Evolutionary conservation across 1,140 invertebrate genomes (phyloP), one percentile per base, ranked within the genome.

Genomic region (Laodelphax striatellus): DNA sequence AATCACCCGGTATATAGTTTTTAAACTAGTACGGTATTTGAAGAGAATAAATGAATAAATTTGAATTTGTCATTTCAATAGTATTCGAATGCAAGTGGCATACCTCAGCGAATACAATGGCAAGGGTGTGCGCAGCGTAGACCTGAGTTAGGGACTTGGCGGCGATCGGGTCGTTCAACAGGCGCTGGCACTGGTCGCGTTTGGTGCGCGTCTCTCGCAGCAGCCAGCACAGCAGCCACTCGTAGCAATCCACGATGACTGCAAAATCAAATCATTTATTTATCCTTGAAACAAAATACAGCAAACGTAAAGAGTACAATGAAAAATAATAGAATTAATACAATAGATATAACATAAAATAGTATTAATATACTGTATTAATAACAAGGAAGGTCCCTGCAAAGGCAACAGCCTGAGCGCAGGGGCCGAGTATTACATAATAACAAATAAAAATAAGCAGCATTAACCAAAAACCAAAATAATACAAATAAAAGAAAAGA

Each of bases 151-250:
- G 81, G 71, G 88, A 90, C 68, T 82, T 81, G 1, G 86, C 83
- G 14, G 78, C 78, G 66, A 94, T 93, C 21, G 77, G 72, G 68
- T 85, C 80, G 11, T 78, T 76, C 0, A 85, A 83, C 13, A 73
- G 69, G 11, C 72, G 67, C 58, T 77, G 61, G 60, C 83, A 69
- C 1, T 75, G 54, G 61, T 85, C 72, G 43, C 88, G 76, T 65
- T 82, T 83, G 5, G 78, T 67, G 44, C 82, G 73, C 1, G 89
- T 90, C 59, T 80, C 75, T 63, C 84, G 75, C 28, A 92, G 70
- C 10, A 94, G 75, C 72, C 86, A 87, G 69, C 86, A 89, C 19
- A 91, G 73, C 5, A 96, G 74, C 90, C 92, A 96, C 71, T 87
- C 80, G 67, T 88, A 91, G 43, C 81, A 82, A 31, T 77, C 71